phyloP scores from a whole-genome alignment of 2,888 invertebrate genomes.

The Tinea trinotella region DNA sequence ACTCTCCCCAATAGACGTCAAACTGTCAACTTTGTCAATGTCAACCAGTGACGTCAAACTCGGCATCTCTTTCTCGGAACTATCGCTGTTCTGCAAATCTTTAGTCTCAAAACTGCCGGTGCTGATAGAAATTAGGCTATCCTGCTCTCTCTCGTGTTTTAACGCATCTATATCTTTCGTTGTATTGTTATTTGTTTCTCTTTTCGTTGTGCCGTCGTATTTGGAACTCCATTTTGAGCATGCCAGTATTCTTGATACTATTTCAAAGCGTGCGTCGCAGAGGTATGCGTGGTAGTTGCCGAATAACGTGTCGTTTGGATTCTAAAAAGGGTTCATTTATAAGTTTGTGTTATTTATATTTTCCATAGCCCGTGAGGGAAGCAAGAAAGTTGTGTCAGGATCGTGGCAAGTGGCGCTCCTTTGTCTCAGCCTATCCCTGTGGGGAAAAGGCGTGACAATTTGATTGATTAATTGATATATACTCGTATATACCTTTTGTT shows the following conservation, averaged over 20 bases:
- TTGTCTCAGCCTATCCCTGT: too few relatives aligned
- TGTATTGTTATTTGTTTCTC: conserved; percentile 49
- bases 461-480: too few relatives aligned
- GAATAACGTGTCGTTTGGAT: conserved; percentile 77
- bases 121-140: conserved; percentile 55
- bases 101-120: conserved; percentile 59
- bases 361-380: too few relatives aligned
- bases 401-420: too few relatives aligned
- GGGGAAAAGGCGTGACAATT: too few relatives aligned
- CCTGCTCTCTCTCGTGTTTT: conserved; percentile 43
- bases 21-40: conserved; percentile 34
- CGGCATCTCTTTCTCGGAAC: conserved; percentile 47
- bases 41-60: conserved; percentile 51
- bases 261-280: conserved; percentile 85
- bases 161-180: conserved; percentile 42
- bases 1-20: conserved; percentile 82
- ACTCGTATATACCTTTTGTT: too few relatives aligned
- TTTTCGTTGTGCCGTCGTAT: conserved; percentile 77
- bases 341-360: too few relatives aligned
- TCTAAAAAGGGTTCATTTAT: too few relatives aligned
- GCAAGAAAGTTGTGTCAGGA: too few relatives aligned
- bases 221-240: conserved; percentile 84
- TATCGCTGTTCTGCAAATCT: conserved; percentile 29
- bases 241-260: conserved; percentile 80
- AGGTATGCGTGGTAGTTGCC: conserved; percentile 90